phyloP scores from a whole-genome alignment of 2,888 invertebrate genomes.

The Catocala sponsa region DNA sequence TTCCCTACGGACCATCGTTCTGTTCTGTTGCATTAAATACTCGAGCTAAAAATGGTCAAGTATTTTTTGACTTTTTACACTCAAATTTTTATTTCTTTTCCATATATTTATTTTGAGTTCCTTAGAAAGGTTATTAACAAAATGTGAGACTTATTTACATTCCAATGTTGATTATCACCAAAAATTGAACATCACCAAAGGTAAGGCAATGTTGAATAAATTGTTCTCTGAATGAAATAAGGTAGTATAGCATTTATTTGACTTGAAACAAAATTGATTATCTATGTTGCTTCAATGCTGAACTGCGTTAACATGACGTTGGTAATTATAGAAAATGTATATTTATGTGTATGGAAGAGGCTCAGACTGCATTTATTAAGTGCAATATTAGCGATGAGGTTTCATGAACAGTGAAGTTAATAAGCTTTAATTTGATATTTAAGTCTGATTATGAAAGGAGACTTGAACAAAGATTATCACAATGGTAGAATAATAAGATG shows the following conservation, averaged over 20 bases:
- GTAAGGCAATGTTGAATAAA: slow-evolving; percentile 81
- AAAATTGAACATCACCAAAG: slow-evolving; percentile 82
- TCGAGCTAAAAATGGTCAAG: slow-evolving; percentile 89
- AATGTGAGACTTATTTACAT: slow-evolving; percentile 82
- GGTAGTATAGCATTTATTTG: slow-evolving; percentile 89
- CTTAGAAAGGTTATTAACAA: slow-evolving; percentile 69
- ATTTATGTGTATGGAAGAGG: slow-evolving; percentile 49
- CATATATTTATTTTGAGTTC: slow-evolving; percentile 74
- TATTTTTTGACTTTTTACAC: slow-evolving; percentile 89
- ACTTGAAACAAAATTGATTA: slow-evolving; percentile 70
- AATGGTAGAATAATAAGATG: slow-evolving; percentile 46
- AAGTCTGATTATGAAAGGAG: slow-evolving; percentile 60
- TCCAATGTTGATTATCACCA: slow-evolving; percentile 81
- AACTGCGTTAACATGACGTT: slow-evolving; percentile 58
- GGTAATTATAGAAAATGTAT: slow-evolving; percentile 53
- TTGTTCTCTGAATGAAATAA: slow-evolving; percentile 77
- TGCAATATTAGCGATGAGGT: slow-evolving; percentile 61
- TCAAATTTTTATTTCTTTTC: slow-evolving; percentile 78
- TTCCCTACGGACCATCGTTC: slow-evolving; percentile 72
- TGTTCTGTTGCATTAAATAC: slow-evolving; percentile 81
- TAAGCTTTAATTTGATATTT: slow-evolving; percentile 73
- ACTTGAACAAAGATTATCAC: slow-evolving; percentile 51
- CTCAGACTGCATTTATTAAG: slow-evolving; percentile 57
- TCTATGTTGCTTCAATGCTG: slow-evolving; percentile 66
- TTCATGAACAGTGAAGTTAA: slow-evolving; percentile 50